Evolutionary conservation across 2,797 vertebrate genomes (phyloP), one percentile per base, ranked within the genome.

Genomic region (Amblyraja radiata): DNA sequence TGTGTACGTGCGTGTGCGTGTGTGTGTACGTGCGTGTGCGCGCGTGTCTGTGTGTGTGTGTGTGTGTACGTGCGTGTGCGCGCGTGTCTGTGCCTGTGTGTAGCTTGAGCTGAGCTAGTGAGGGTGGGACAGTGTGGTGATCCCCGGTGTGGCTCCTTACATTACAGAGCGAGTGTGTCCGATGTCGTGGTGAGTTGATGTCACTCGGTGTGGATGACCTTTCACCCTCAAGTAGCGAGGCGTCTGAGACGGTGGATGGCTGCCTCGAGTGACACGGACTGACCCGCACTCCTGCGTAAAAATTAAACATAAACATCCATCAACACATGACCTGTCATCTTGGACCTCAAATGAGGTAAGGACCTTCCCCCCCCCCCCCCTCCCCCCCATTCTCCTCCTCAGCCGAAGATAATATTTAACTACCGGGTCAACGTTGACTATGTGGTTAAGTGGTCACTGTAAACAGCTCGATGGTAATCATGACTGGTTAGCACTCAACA

Each of bases 151-250:
- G 32, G 32, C 54, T 94, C 97, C 99, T 99, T 98, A 99, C 99
- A 94, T 99, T 99, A 97, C 99, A 99, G 97, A 99, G 98, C 28
- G 99, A 99, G 96, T 99, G 98, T 0, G 98, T 99, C 97, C 99
- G 96, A 95, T 99, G 99, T 93, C 98, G 97, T 1, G 99, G 99
- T 0, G 99, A 99, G 97, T 99, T 99, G 97, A 99, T 98, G 97
- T 99, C 98, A 0, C 98, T 99, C 0, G 98, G 98, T 0, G 98
- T 99, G 94, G 98, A 99, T 0, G 98, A 99, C 73, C 98, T 97
- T 96, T 99, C 98, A 0, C 98, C 98, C 91, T 99, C 98, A 0
- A 98, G 97, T 0, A 97, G 98, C 0, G 98, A 99, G 1, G 98
- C 98, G 0, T 99, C 98, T 0, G 98, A 99, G 96, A 99, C 98